phyloP scores from a whole-genome alignment of 1,140 invertebrate species.

The Drosophila nebulosa region DNA sequence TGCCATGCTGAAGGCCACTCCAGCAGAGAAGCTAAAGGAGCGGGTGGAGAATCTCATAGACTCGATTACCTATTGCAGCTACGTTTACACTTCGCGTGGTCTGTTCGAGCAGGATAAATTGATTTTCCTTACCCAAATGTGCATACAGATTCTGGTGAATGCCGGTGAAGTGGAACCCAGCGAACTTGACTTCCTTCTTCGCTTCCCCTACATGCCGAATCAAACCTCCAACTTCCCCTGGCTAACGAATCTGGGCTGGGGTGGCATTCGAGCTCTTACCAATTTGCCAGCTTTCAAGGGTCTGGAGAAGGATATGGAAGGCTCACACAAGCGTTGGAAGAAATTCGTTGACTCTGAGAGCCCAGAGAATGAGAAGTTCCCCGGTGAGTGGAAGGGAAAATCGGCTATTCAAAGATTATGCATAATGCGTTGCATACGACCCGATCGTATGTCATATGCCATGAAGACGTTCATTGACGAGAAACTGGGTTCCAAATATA shows the following conservation, averaged over 20 bases:
- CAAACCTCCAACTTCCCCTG: slow-evolving; percentile 91
- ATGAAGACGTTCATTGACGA: slow-evolving; percentile 89
- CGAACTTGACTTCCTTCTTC: slow-evolving; percentile 94
- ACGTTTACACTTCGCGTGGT: slow-evolving; percentile 93
- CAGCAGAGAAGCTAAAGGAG: slow-evolving; percentile 86
- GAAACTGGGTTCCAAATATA: slow-evolving; percentile 91
- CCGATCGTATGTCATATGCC: slow-evolving; percentile 91
- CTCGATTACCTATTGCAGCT: slow-evolving; percentile 93
- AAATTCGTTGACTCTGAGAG: slow-evolving; percentile 95
- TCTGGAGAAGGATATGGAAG: slow-evolving; percentile 95
- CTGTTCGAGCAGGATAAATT: slow-evolving; percentile 97
- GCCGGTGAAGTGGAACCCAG: slow-evolving; percentile 85
- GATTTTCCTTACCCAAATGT: slow-evolving; percentile 94
- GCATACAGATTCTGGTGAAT: slow-evolving; percentile 87
- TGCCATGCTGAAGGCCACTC: slow-evolving; percentile 88
- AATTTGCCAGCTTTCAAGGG: slow-evolving; percentile 91
- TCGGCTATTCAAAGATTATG: slow-evolving; percentile 92
- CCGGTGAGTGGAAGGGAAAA: slow-evolving; percentile 98
- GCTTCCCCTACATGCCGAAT: slow-evolving; percentile 87
- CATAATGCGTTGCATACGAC: slow-evolving; percentile 93
- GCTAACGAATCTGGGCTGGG: slow-evolving; percentile 92
- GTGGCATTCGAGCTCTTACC: slow-evolving; percentile 91
- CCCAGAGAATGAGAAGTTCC: slow-evolving; percentile 96
- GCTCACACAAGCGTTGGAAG: slow-evolving; percentile 94
- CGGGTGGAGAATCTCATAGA: slow-evolving; percentile 92